A percentile compares a stretch with the other conserved stretches of the same genome.
Conservation (phyloP, 2,797 vertebrate species). For the Echiichthys vipera region DNA sequence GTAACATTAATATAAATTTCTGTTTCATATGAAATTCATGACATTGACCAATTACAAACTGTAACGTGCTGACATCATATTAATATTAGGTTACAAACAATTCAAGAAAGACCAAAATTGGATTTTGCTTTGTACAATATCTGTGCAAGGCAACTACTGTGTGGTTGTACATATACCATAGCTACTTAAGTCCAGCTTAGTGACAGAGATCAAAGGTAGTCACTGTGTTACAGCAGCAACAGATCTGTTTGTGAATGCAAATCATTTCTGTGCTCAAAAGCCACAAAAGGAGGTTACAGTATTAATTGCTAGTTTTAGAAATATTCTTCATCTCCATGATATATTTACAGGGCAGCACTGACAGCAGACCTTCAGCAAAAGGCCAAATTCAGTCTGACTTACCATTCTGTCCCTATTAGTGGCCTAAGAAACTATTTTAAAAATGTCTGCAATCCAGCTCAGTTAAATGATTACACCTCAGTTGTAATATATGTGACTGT, state of each 20-base stretch:
- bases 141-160: too few relatives aligned
- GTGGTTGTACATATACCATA: not conserved
- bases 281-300: not conserved
- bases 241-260: not conserved
- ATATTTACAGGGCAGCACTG: not conserved
- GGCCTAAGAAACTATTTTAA: constrained; percentile 18
- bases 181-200: not conserved
- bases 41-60: too few relatives aligned
- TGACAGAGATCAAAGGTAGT: too few relatives aligned
- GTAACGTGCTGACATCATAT: too few relatives aligned
- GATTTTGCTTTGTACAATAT: too few relatives aligned
- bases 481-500: constrained; percentile 2
- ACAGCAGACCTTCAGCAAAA: not conserved
- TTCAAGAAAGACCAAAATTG: too few relatives aligned
- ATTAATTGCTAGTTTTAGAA: not conserved
- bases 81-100: too few relatives aligned
- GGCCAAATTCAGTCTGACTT: not conserved
- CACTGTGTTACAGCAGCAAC: too few relatives aligned
- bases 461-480: constrained; percentile 8
- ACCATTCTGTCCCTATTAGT: not conserved
- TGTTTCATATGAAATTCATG: too few relatives aligned
- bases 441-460: not conserved
- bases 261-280: not conserved
- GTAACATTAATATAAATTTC: too few relatives aligned
- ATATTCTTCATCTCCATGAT: not conserved